A percentile compares a stretch with the other conserved stretches of the same genome.
Evolutionary conservation across 2,113 vertebrate species (phyloP).

Genomic region (Poeciliopsis prolifica): DNA sequence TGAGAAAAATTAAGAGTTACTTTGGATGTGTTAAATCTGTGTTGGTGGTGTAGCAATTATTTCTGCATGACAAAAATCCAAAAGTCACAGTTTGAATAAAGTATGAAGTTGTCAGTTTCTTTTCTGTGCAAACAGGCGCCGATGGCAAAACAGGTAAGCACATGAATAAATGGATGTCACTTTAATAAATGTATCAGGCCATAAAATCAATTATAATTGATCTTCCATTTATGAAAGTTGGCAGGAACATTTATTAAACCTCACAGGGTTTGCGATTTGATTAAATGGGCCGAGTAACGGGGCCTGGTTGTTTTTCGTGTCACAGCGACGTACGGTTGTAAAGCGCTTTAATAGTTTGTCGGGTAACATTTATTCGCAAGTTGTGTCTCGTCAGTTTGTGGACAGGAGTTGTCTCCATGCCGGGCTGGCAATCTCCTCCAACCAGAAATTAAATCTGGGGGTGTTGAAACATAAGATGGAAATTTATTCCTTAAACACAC

Average conservation of each 20-base stretch:
- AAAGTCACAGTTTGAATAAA: constrained; percentile 56
- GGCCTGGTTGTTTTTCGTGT: constrained; percentile 59
- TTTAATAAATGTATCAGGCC: constrained; percentile 83
- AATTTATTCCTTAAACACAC: constrained; percentile 13
- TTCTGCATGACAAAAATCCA: constrained; percentile 54
- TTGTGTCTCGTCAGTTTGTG: constrained; percentile 53
- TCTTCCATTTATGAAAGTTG: constrained; percentile 80
- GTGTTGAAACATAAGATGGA: neutral
- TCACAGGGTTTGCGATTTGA: constrained; percentile 75
- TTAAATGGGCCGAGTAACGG: constrained; percentile 68
- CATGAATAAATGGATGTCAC: constrained; percentile 79
- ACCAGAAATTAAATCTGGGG: neutral
- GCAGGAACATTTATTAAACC: constrained; percentile 81
- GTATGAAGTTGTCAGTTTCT: constrained; percentile 30
- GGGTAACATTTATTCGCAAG: constrained; percentile 61
- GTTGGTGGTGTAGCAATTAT: constrained; percentile 56
- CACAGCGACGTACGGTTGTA: constrained; percentile 65
- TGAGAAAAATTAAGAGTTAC: constrained; percentile 52
- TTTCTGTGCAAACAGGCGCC: constrained; percentile 45
- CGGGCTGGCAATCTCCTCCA: constrained; percentile 21
- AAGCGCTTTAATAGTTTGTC: constrained; percentile 69
- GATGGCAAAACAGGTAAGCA: constrained; percentile 72
- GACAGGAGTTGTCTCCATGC: constrained; percentile 38
- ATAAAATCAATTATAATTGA: constrained; percentile 84
- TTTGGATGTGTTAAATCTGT: constrained; percentile 21